A percentile compares a stretch with the other conserved stretches of the same genome.
These are phyloP conservation scores for Chironex yamaguchii DNA, from an alignment of 30 jellyfish, hydroid and myxozoan genomes.

Conservation along the genomic window DNA sequence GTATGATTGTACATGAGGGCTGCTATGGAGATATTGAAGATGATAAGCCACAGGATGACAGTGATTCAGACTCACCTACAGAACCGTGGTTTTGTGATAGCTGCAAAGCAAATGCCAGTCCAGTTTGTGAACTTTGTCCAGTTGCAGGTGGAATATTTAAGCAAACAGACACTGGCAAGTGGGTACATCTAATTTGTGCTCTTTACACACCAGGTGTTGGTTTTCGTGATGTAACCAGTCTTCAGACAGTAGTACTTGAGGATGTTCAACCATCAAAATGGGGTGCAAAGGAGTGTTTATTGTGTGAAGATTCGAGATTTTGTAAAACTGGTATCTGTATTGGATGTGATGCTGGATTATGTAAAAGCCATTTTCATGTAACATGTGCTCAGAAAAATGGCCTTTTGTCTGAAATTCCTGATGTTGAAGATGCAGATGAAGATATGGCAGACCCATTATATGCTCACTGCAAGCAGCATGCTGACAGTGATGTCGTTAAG, in stretches of 20 bases:
- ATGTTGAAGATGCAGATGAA: constrained; percentile 75
- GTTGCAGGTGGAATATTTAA: constrained; percentile 86
- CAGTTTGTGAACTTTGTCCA: constrained; percentile 94
- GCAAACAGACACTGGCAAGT: constrained; percentile 86
- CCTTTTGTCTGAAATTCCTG: constrained; percentile 89
- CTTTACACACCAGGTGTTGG: constrained; percentile 95
- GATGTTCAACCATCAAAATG: constrained; percentile 78
- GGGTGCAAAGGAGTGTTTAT: constrained; percentile 85
- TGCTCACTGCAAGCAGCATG: constrained; percentile 95
- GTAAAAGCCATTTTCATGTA: constrained; percentile 89
- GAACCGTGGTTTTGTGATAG: constrained; percentile 99
- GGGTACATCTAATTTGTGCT: constrained; percentile 98
- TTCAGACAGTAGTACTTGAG: constrained; percentile 86
- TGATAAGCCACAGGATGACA: constrained; percentile 50
- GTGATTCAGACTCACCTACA: constrained; percentile 89
- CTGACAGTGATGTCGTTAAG: constrained; percentile 75
- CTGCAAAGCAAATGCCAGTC: constrained; percentile 88
- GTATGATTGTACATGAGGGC: constrained; percentile 96
- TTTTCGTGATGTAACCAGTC: constrained; percentile 83
- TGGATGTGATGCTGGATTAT: constrained; percentile 96
- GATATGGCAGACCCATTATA: constrained; percentile 84
- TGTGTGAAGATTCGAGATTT: constrained; percentile 89
- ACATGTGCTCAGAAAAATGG: constrained; percentile 95
- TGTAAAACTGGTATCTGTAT: constrained; percentile 91
- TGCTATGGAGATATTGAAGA: constrained; percentile 92